A percentile compares a stretch with the other conserved stretches of the same genome.
phyloP scores from a whole-genome alignment of 1,140 invertebrate species.

The Papilio helenus region DNA sequence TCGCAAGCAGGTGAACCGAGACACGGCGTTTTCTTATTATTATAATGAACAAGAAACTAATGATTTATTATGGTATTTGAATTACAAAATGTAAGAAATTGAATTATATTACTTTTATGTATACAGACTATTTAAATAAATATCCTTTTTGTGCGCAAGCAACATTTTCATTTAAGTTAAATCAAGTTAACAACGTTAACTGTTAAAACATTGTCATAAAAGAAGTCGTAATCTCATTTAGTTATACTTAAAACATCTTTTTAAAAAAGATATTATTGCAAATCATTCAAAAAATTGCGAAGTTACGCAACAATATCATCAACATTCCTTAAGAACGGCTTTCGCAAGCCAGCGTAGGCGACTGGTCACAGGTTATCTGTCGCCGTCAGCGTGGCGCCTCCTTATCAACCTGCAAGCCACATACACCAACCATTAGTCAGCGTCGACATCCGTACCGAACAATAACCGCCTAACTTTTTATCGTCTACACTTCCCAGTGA shows the following conservation, averaged over 20 bases:
- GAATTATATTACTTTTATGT: not conserved
- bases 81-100: conserved; percentile 4
- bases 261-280: no score
- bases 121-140: not conserved
- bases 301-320: not conserved
- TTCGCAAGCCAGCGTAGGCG: conserved; percentile 37
- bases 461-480: conserved; percentile 40
- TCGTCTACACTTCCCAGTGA: conserved; percentile 21
- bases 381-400: conserved; percentile 56
- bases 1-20: conserved; percentile 54
- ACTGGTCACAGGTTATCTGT: conserved; percentile 61
- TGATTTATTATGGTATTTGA: conserved; percentile 43
- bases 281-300: no score
- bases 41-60: conserved; percentile 47
- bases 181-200: no score
- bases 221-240: no score
- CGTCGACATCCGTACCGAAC: conserved; percentile 41
- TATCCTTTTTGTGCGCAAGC: not conserved
- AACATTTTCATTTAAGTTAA: not conserved
- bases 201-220: no score
- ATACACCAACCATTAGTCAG: conserved; percentile 48
- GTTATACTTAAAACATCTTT: no score
- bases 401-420: conserved; percentile 66
- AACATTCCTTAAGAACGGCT: conserved; percentile 28
- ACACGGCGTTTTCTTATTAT: conserved; percentile 41